Conservation (phyloP, 2,888 invertebrate genomes). For the Troglohyphantes excavatus region DNA sequence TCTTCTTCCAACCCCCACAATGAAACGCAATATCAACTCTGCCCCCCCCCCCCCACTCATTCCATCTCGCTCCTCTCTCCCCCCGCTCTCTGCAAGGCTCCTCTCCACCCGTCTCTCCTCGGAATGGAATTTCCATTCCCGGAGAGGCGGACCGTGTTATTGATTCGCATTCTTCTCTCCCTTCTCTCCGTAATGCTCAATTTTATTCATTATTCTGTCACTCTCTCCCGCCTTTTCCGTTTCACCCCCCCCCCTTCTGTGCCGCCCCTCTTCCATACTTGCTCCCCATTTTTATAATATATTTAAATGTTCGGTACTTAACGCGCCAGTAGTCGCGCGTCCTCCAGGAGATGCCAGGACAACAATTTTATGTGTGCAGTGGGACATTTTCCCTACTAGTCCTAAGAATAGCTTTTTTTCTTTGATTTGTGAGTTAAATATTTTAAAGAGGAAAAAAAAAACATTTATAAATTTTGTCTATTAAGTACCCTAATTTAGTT, state of each 20-base stretch:
- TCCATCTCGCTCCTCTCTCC: conserved; percentile 2
- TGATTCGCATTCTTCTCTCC: conserved; percentile 63
- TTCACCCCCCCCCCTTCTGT: not conserved
- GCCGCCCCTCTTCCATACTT: not conserved
- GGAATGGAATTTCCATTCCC: conserved; percentile 65
- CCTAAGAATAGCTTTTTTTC: too few relatives aligned
- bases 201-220: conserved; percentile 1
- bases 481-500: too few relatives aligned
- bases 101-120: not conserved
- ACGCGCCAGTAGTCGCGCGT: too few relatives aligned
- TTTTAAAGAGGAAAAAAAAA: too few relatives aligned
- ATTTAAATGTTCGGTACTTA: not conserved
- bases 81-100: not conserved
- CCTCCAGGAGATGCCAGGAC: too few relatives aligned
- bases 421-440: too few relatives aligned
- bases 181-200: not conserved
- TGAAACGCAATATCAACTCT: conserved; percentile 4
- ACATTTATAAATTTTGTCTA: too few relatives aligned
- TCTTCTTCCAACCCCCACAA: not conserved
- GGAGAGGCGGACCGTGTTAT: conserved; percentile 43
- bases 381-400: too few relatives aligned
- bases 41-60: conserved; percentile 9
- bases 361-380: too few relatives aligned
- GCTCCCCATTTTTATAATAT: not conserved
- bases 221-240: not conserved